Evolutionary conservation across 2,888 invertebrate genomes (phyloP), one percentile per base, ranked within the genome.

Genomic region (Autographa pulchrina): DNA sequence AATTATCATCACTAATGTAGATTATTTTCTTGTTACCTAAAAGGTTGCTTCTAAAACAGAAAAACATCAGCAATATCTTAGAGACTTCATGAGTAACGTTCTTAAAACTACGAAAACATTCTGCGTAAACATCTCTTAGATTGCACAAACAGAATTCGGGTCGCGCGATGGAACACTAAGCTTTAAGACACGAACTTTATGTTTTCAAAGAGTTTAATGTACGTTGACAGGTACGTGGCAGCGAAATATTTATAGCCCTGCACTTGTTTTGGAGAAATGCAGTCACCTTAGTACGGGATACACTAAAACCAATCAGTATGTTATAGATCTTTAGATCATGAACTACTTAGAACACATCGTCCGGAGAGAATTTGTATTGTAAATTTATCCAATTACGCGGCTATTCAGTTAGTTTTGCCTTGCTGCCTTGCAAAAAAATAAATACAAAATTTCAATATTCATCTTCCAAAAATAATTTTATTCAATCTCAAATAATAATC

Each of bases 101-200:
- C 64, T 65, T 25, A 54, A 32, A 31, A 20, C 25, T 31, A 69
- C 74, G 81, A 78, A 78, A 81, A 73, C 74, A 78, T 60, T 63
- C 59, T 65, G 78, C 74, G 73, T 67, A 81, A 78, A 81, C 78
- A 81, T 43, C 62, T 67, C 62, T 35, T 52, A 20, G 68, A 38
- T 66, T 66, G 77, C 77, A 78, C 81, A 78, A 78, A 77, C 81
- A 80, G 67, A 77, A 78, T 78, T 77, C 78, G 78, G 78, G 78
- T 77, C 78, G 72, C 78, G 54, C 81, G 60, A 56, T 52, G 60
- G 64, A 77, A 67, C 54, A 65, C 77, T 72, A 62, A 68, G 81
- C 72, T 54, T 58, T 65, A 72, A 80, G 72, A 66, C 76, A 25
- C 11, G 54, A 56, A 56, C 54, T 56, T 56, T 56, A 48, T 48